A percentile compares a stretch with the other conserved stretches of the same genome.
Evolutionary conservation across 2,797 vertebrate species (phyloP).

Genomic region (Borostomias antarcticus): DNA sequence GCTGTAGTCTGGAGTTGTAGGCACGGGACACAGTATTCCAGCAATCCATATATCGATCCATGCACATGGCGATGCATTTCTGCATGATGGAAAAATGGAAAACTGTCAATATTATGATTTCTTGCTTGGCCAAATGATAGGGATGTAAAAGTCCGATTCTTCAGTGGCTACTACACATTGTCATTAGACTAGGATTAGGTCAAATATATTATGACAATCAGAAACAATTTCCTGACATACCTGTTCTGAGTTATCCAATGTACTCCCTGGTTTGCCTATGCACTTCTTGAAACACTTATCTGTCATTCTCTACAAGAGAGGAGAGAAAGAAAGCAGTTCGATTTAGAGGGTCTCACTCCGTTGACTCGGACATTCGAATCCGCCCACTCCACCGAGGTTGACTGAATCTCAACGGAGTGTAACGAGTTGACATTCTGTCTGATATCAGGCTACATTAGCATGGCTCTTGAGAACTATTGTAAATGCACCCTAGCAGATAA

Average conservation of each 20-base stretch:
- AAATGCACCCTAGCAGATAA: no score
- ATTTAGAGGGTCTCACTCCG: background rate
- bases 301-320: slow-evolving; percentile 89
- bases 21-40: slow-evolving; percentile 96
- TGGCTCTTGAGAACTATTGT: no score
- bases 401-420: no score
- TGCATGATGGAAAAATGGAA: slow-evolving; percentile 49
- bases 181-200: no score
- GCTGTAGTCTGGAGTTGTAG: slow-evolving; percentile 93
- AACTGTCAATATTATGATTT: background rate
- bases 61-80: slow-evolving; percentile 99
- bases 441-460: no score
- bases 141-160: background rate
- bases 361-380: no score
- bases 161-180: no score
- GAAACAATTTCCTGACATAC: slow-evolving; percentile 63
- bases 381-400: no score
- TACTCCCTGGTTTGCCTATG: slow-evolving; percentile 89
- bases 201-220: no score
- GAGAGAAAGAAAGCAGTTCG: background rate
- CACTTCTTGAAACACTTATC: slow-evolving; percentile 99
- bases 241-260: slow-evolving; percentile 96
- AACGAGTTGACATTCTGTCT: no score
- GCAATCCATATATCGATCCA: slow-evolving; percentile 98
- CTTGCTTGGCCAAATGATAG: background rate